phyloP scores from a whole-genome alignment of 2,797 vertebrate species.

The Harpagifer antarcticus region DNA sequence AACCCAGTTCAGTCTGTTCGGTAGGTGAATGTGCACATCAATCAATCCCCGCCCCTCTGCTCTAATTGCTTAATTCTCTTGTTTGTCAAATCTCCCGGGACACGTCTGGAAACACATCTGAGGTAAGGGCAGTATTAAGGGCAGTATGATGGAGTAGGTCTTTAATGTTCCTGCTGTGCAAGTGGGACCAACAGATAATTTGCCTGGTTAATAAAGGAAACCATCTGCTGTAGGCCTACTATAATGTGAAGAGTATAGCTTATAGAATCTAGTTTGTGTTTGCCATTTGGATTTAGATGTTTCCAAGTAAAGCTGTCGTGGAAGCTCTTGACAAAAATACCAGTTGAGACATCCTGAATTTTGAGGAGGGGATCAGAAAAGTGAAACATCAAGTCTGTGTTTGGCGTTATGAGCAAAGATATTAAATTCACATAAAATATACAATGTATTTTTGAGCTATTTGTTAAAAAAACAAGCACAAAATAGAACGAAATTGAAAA shows the following conservation, averaged over 20 bases:
- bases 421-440: neutral
- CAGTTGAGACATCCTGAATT: neutral
- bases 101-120: conserved; percentile 46
- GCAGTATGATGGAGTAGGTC: conserved; percentile 56
- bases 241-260: neutral
- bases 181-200: conserved; percentile 38
- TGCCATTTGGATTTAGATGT: neutral
- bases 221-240: neutral
- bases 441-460: too few relatives aligned
- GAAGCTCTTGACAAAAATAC: neutral
- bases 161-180: conserved; percentile 36
- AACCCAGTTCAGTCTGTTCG: conserved; percentile 66
- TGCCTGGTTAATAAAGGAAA: conserved; percentile 34
- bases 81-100: conserved; percentile 63
- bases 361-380: neutral
- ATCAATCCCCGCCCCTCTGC: conserved; percentile 68
- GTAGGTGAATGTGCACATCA: conserved; percentile 65
- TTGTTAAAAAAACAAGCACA: neutral
- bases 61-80: conserved; percentile 75
- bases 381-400: neutral
- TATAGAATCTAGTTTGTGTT: neutral
- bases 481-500: neutral
- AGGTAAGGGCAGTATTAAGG: conserved; percentile 44
- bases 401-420: neutral
- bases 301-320: neutral